These are phyloP conservation scores for Seriola quinqueradiata DNA, from an alignment of 2,113 vertebrate species.

Conservation along the genomic window DNA sequence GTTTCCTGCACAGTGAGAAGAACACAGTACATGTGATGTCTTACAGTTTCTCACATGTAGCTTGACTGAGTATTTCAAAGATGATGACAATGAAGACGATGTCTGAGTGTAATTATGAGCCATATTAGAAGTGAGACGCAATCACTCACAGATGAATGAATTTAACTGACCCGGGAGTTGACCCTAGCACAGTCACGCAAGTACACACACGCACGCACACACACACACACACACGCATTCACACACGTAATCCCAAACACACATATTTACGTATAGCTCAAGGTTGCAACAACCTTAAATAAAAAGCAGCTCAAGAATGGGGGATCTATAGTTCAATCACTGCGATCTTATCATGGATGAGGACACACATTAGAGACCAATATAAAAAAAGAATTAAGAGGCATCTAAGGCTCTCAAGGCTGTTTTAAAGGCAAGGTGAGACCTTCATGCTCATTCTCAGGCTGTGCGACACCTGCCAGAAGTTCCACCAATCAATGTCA, in stretches of 20 bases:
- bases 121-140: conserved; percentile 67
- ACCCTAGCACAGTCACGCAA: conserved; percentile 74
- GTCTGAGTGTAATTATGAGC: conserved; percentile 65
- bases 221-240: conserved; percentile 10
- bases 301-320: conserved; percentile 34
- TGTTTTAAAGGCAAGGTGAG: conserved; percentile 27
- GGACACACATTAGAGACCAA: background rate
- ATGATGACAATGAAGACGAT: conserved; percentile 41
- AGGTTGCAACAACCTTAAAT: conserved; percentile 35
- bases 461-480: conserved; percentile 4
- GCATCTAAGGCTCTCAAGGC: conserved; percentile 19
- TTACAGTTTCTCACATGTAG: conserved; percentile 19
- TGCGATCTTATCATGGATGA: conserved; percentile 33
- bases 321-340: conserved; percentile 43
- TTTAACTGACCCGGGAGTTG: conserved; percentile 71
- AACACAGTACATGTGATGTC: background rate
- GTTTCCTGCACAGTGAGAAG: conserved; percentile 4
- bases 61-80: conserved; percentile 49
- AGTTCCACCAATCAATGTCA: conserved; percentile 26
- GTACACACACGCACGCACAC: conserved; percentile 17
- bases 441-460: conserved; percentile 3
- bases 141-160: conserved; percentile 74
- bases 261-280: conserved; percentile 34
- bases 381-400: background rate
- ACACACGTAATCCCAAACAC: conserved; percentile 11